phyloP scores from a whole-genome alignment of 2,113 vertebrate species.

The Oxyruncus cristatus region DNA sequence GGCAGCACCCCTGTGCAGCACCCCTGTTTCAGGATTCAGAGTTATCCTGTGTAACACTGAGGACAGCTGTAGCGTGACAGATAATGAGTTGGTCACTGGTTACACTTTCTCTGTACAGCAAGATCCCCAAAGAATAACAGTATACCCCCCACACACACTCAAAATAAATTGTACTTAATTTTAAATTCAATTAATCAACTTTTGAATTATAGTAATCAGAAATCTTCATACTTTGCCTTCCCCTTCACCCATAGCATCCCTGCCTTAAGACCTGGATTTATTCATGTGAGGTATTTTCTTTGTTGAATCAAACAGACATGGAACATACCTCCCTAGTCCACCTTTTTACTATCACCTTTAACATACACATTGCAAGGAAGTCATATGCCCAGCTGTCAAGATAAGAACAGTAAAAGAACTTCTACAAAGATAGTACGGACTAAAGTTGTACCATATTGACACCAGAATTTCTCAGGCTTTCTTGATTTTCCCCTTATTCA shows the following conservation, averaged over 20 bases:
- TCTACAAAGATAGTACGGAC: background rate
- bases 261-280: background rate
- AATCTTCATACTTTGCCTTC: background rate
- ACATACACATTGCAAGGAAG: background rate
- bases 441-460: background rate
- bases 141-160: rapidly evolving
- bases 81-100: background rate
- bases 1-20: background rate
- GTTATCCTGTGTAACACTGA: background rate
- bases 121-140: background rate
- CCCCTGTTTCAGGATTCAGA: background rate
- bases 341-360: background rate
- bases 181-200: background rate
- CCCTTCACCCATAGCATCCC: rapidly evolving
- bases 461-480: background rate
- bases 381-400: background rate
- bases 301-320: background rate
- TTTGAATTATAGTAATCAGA: background rate
- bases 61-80: background rate
- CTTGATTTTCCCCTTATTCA: background rate
- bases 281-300: background rate
- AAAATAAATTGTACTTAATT: background rate
- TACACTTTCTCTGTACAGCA: background rate
- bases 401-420: background rate
- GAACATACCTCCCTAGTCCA: background rate